Evolutionary conservation across 1,140 invertebrate genomes (phyloP).

Genomic region (Thaumetopoea pityocampa): DNA sequence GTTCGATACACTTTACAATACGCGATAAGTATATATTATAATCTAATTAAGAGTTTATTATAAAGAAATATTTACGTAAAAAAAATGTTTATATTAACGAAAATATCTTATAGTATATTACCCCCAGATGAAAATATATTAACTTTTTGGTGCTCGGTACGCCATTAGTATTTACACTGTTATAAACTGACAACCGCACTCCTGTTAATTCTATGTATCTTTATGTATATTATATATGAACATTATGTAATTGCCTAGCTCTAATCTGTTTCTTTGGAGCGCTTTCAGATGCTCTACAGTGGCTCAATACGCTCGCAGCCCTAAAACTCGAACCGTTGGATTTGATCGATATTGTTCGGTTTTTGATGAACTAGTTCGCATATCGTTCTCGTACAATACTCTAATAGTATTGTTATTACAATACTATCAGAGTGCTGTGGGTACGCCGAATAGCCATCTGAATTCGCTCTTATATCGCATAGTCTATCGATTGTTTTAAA

Average conservation of each 20-base stretch:
- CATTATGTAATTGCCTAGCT: slow-evolving; percentile 21
- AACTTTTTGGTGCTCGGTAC: slow-evolving; percentile 59
- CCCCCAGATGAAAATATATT: slow-evolving; percentile 46
- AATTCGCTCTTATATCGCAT: slow-evolving; percentile 6
- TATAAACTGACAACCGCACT: slow-evolving; percentile 41
- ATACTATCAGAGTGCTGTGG: too few relatives aligned
- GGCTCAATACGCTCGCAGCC: neutral
- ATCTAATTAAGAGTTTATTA: slow-evolving; percentile 70
- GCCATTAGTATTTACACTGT: slow-evolving; percentile 63
- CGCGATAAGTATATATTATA: slow-evolving; percentile 63
- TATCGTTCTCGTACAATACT: too few relatives aligned
- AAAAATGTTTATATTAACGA: slow-evolving; percentile 61
- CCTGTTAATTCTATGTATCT: slow-evolving; percentile 41
- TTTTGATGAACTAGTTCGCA: too few relatives aligned
- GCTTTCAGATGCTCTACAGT: neutral
- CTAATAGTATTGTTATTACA: too few relatives aligned
- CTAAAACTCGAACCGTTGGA: too few relatives aligned
- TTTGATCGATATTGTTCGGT: too few relatives aligned
- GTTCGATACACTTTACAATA: slow-evolving; percentile 63
- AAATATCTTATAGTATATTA: slow-evolving; percentile 49
- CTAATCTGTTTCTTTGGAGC: slow-evolving; percentile 19
- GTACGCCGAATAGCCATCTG: neutral
- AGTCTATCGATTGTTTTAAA: slow-evolving; percentile 24
- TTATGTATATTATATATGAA: slow-evolving; percentile 25
- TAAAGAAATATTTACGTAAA: slow-evolving; percentile 71